These are phyloP conservation scores for Brevimyrus niger DNA, from an alignment of 2,113 vertebrate genomes.

Conservation along the genomic window DNA sequence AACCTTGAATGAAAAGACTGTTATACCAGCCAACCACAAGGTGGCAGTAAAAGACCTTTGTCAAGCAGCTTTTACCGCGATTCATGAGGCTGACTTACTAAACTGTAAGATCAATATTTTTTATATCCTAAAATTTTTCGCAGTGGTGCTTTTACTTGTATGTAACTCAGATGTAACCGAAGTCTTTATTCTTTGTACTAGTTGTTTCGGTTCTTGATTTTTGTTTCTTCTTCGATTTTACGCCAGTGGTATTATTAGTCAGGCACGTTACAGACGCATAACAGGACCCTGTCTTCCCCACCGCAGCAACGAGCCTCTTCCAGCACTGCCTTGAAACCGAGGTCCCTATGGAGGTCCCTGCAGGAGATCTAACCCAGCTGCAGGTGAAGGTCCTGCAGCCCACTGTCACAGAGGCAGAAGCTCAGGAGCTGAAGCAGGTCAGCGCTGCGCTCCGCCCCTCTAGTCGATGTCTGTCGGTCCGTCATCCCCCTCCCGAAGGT, in stretches of 20 bases:
- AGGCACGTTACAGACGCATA: neutral
- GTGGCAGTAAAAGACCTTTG: neutral
- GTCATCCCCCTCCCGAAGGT: neutral
- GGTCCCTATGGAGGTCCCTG: constrained; percentile 49
- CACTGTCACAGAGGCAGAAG: constrained; percentile 68
- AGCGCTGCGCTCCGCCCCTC: constrained; percentile 8
- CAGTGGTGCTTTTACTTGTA: neutral
- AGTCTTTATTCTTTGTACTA: neutral
- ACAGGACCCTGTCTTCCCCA: constrained; percentile 29
- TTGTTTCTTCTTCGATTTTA: neutral
- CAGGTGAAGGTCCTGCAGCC: constrained; percentile 65
- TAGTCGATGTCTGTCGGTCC: neutral
- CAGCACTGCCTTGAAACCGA: constrained; percentile 51
- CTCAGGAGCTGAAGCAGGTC: constrained; percentile 82
- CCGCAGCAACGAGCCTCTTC: constrained; percentile 59
- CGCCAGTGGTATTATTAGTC: neutral
- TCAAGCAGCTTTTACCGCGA: neutral
- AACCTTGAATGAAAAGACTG: neutral
- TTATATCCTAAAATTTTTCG: neutral
- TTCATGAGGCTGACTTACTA: neutral
- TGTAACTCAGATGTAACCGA: neutral
- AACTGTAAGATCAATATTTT: neutral
- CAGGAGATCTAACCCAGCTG: constrained; percentile 54
- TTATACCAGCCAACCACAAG: neutral
- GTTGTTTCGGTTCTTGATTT: neutral